Conservation (phyloP, 2,888 invertebrate species). For the Operophtera brumata region DNA sequence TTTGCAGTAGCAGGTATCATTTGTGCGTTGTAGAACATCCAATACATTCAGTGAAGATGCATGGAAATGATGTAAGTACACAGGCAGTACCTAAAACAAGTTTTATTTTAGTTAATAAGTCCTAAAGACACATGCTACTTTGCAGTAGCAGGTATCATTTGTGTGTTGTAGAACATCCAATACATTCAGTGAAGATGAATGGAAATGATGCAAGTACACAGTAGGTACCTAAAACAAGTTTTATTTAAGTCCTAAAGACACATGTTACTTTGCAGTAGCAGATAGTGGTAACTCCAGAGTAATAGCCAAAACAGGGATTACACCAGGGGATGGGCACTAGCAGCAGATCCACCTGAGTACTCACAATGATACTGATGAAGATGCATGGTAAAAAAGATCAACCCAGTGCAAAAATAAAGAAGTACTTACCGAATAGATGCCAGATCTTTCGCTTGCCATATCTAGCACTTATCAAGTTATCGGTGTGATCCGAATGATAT, state of each 20-base stretch:
- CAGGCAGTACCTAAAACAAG: constrained; percentile 85
- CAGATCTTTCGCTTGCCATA: constrained; percentile 93
- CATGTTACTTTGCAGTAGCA: too few species aligned
- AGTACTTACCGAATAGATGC: constrained; percentile 91
- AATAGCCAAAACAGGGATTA: too few species aligned
- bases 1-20: constrained; percentile 55
- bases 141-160: constrained; percentile 70
- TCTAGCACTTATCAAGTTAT: constrained; percentile 82
- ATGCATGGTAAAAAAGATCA: neutral
- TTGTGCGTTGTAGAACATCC: constrained; percentile 82
- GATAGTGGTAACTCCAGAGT: too few species aligned
- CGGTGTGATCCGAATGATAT: constrained; percentile 87
- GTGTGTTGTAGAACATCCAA: constrained; percentile 82
- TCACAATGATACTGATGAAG: too few species aligned
- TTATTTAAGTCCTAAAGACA: too few species aligned
- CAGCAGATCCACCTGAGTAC: too few species aligned
- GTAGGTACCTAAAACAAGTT: constrained; percentile 82
- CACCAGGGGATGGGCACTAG: too few species aligned
- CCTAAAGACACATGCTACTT: too few species aligned
- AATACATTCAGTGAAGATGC: constrained; percentile 90
- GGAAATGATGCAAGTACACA: too few species aligned
- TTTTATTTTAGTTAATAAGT: neutral
- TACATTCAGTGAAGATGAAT: constrained; percentile 91
- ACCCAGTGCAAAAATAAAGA: neutral
- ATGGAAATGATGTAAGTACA: constrained; percentile 90